Percentiles rank a stretch among this genome's conserved stretches.
Evolutionary conservation across 2,113 vertebrate species (phyloP).

Genomic region (Theropithecus gelada): DNA sequence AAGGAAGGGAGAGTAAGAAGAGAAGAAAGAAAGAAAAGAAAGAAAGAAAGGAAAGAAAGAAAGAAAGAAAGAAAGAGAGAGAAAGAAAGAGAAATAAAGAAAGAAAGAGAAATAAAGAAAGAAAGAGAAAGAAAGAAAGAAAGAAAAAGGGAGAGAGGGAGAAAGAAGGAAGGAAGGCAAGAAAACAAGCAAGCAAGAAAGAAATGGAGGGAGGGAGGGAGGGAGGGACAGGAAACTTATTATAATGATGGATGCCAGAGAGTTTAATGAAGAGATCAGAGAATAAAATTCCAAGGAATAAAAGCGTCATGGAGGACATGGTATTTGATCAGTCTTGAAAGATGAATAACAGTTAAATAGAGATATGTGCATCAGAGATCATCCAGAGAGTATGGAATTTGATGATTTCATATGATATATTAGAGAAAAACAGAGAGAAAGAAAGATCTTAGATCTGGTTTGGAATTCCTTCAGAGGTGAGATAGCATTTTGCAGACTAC

Average conservation of each 20-base stretch:
- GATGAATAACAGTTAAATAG: neutral
- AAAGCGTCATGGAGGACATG: neutral
- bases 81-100: too few relatives aligned
- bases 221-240: neutral
- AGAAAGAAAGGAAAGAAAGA: neutral
- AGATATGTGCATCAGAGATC: neutral
- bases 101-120: neutral
- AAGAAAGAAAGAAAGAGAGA: neutral
- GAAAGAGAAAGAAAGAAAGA: neutral
- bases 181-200: too few relatives aligned
- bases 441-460: neutral
- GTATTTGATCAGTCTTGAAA: neutral
- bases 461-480: neutral
- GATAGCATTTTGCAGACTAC: neutral
- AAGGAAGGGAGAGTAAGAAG: neutral
- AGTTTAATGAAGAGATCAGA: neutral
- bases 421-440: neutral
- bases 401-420: neutral
- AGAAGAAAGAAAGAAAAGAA: neutral
- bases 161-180: neutral
- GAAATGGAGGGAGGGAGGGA: accelerated
- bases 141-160: accelerated
- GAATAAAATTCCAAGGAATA: neutral
- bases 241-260: neutral
- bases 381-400: neutral